A percentile compares a stretch with the other conserved stretches of the same genome.
phyloP scores from a whole-genome alignment of 2,797 vertebrate species.

The Rhynchonycteris naso region DNA sequence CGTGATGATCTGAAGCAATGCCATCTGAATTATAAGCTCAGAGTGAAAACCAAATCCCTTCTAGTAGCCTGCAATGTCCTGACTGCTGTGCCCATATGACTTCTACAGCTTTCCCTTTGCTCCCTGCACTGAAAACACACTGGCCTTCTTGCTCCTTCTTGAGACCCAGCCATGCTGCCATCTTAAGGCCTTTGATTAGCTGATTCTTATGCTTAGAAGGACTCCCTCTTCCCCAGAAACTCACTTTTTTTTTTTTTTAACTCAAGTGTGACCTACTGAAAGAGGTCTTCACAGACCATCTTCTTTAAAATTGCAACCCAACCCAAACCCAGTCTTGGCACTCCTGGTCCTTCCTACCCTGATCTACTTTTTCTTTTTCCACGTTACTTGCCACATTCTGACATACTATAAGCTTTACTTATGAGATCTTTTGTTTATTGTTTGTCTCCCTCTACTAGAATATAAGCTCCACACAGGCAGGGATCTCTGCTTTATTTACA shows the following conservation, averaged over 20 bases:
- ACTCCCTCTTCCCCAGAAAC: neutral
- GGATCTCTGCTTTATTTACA: neutral
- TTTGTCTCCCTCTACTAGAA: neutral
- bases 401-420: neutral
- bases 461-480: neutral
- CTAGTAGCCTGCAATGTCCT: neutral
- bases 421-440: neutral
- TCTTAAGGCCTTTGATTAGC: neutral
- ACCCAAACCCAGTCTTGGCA: neutral
- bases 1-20: neutral
- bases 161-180: neutral
- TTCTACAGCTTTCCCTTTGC: neutral
- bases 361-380: neutral
- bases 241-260: neutral
- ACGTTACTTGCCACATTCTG: neutral
- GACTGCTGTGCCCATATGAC: neutral
- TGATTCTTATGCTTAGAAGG: neutral
- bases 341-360: neutral
- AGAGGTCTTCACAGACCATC: neutral
- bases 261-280: neutral
- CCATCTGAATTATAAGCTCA: neutral
- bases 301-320: neutral
- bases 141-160: neutral
- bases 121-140: neutral
- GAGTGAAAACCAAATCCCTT: neutral